Conservation (phyloP, 2,797 vertebrate genomes). For the Chloroceryle amazona region DNA sequence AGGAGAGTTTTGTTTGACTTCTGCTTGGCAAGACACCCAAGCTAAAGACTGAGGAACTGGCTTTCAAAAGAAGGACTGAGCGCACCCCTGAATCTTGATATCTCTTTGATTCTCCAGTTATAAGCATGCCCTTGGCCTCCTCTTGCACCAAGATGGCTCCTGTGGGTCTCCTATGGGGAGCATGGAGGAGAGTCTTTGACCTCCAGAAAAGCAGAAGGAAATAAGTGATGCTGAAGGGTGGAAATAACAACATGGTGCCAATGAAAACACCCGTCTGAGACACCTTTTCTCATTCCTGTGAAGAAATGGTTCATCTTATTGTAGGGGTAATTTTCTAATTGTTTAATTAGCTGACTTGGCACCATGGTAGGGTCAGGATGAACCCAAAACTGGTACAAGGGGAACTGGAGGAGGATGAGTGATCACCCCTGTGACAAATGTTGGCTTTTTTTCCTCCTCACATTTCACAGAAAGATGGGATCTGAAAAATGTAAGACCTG, state of each 20-base stretch:
- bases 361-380: background rate
- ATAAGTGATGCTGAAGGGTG: background rate
- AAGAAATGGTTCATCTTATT: background rate
- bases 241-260: background rate
- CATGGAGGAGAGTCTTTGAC: background rate
- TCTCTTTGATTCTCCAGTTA: background rate
- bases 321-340: background rate
- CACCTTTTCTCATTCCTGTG: background rate
- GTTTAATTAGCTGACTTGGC: background rate
- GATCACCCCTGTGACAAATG: background rate
- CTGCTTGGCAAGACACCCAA: background rate
- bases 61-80: background rate
- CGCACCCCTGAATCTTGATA: background rate
- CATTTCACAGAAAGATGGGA: background rate
- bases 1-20: background rate
- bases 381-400: background rate
- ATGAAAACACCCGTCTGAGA: background rate
- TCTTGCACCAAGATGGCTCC: background rate
- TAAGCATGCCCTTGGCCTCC: background rate
- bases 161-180: background rate
- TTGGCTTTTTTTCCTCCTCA: too few relatives aligned
- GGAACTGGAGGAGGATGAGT: background rate
- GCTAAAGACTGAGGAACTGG: background rate
- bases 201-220: background rate
- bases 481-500: background rate